Percentiles rank a stretch among this genome's conserved stretches.
phyloP scores from a whole-genome alignment of 2,797 vertebrate genomes.

The Cuniculus paca region DNA sequence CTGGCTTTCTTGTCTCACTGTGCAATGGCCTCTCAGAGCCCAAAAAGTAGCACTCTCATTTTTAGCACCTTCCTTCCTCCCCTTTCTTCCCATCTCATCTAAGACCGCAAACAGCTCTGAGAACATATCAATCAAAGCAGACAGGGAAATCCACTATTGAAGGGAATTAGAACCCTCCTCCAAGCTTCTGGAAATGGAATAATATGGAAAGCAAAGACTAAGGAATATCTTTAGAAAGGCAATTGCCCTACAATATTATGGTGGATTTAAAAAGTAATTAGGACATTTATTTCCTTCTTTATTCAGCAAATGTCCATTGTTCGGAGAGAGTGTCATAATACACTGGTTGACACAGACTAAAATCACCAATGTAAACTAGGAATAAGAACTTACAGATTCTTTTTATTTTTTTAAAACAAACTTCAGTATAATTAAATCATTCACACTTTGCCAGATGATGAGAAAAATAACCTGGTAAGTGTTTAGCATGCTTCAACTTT shows the following conservation, averaged over 20 bases:
- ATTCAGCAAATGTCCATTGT: neutral
- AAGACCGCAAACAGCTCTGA: slow-evolving; percentile 15
- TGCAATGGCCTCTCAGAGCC: neutral
- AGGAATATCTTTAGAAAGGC: neutral
- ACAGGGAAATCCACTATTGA: neutral
- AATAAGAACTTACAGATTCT: neutral
- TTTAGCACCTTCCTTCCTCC: neutral
- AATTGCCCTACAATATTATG: neutral
- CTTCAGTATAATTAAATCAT: neutral
- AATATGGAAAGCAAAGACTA: neutral
- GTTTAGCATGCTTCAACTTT: neutral
- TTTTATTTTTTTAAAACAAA: neutral
- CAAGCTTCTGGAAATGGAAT: neutral
- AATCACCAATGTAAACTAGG: neutral
- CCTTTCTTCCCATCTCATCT: neutral
- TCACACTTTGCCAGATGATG: neutral
- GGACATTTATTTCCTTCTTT: neutral
- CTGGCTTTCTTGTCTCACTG: neutral
- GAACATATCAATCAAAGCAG: neutral
- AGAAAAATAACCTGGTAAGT: neutral
- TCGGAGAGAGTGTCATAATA: neutral
- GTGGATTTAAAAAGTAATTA: neutral
- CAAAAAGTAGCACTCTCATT: neutral
- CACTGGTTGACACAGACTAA: neutral
- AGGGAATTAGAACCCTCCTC: neutral